A percentile compares a stretch with the other conserved stretches of the same genome.
Conservation (phyloP, 2,797 vertebrate species). For the Pangasius sanitwongsei region DNA sequence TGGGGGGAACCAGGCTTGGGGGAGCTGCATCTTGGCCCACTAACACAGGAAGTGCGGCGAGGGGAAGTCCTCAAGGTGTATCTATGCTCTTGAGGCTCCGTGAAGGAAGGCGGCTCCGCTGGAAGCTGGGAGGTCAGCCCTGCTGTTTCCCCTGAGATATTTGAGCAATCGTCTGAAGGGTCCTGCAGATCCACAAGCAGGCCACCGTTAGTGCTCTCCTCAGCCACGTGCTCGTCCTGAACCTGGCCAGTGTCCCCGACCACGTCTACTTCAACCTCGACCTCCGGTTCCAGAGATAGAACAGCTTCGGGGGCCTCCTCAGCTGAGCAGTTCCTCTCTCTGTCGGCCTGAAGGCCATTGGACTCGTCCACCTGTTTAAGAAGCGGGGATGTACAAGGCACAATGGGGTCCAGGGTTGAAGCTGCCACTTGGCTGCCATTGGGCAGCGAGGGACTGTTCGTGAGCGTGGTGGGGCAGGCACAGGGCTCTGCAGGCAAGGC, state of each 20-base stretch:
- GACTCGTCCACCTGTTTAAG: constrained; percentile 81
- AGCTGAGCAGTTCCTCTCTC: constrained; percentile 58
- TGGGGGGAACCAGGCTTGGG: constrained; percentile 85
- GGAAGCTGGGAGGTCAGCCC: constrained; percentile 67
- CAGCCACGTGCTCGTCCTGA: constrained; percentile 82
- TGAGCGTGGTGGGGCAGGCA: constrained; percentile 78
- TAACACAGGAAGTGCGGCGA: constrained; percentile 79
- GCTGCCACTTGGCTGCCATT: constrained; percentile 81
- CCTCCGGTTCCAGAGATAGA: constrained; percentile 86
- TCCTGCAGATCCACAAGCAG: constrained; percentile 60
- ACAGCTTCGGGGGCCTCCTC: constrained; percentile 78
- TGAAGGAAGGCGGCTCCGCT: constrained; percentile 79
- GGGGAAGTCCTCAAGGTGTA: constrained; percentile 96
- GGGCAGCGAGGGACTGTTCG: constrained; percentile 76
- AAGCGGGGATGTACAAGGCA: constrained; percentile 94
- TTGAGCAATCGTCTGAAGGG: constrained; percentile 68
- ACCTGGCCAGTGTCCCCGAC: constrained; percentile 84
- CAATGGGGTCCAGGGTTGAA: constrained; percentile 83
- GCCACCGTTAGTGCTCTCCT: constrained; percentile 67
- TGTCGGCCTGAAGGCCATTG: constrained; percentile 39
- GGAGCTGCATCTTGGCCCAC: constrained; percentile 77
- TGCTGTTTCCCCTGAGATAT: constrained; percentile 85
- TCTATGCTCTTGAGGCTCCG: constrained; percentile 94
- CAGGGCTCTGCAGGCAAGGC: constrained; percentile 75
- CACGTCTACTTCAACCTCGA: constrained; percentile 89